Base-by-base conservation (phyloP, 2,888 invertebrate genomes). In the Harpalus rubripes region DNA sequence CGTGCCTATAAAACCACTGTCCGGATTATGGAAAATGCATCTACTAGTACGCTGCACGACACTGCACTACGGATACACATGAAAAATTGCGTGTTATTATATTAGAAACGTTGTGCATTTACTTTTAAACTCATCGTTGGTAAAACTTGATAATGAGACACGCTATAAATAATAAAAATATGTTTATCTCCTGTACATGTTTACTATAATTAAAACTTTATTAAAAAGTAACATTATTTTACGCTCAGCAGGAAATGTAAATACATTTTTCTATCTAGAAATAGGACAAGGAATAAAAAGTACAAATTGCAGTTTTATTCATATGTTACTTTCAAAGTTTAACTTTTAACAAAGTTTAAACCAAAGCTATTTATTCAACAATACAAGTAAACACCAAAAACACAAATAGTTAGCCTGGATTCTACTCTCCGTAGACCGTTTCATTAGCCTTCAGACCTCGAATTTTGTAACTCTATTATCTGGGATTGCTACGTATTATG, bases 361-460 rank as follows among this genome's bases (percentile, higher is more conserved):
- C 39, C 32, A 39, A 39, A 68, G 68, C 39, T 68, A 68, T 68
- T 68, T 68, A 68, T 68, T 68, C 68, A 39, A 15, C n/a, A 32
- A 68, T 68, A 68, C 68, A 68, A 68, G 32, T 68, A 68, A 68
- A 68, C 63, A 63, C 68, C 68, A 15, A 68, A 63, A 68, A 68
- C 39, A 39, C 32, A 39, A 63, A 68, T 68, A 68, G 68, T 68
- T 68, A 39, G n/a, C 68, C n/a, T 39, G 68, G 26, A 68, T 68
- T 63, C 12, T 26, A 68, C 39, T 32, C n/a, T 68, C 15, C 15
- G 32, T 39, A 15, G 39, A 0, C 39, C 39, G 32, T 68, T 68
- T 68, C 32, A 68, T 68, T 68, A 32, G 15, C 68, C n/a, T 32
- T 3, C 32, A 16, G 68, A 68, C 68, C 68, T 32, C 3, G 39